A percentile compares a stretch with the other conserved stretches of the same genome.
Evolutionary conservation across 2,797 vertebrate genomes (phyloP).

Genomic region (Poeciliopsis turneri): DNA sequence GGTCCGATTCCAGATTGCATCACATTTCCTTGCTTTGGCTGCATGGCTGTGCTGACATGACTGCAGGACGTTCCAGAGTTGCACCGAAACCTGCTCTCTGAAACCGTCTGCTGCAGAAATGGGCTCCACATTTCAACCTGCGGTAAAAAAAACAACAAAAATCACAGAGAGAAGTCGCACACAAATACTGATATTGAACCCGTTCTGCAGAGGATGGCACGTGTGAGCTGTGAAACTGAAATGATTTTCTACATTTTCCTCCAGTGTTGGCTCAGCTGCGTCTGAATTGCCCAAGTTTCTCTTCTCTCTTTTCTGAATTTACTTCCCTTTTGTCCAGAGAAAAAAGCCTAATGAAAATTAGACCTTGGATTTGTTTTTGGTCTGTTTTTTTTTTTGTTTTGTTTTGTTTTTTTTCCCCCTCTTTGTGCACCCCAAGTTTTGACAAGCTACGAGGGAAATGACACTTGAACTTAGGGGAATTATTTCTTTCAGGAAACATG

Average conservation of each 20-base stretch:
- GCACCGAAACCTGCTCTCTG: neutral
- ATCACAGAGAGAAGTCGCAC: neutral
- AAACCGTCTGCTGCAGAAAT: neutral
- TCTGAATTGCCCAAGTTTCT: slow-evolving; percentile 21
- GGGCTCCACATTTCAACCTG: neutral
- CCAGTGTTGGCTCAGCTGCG: neutral
- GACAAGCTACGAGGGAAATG: neutral
- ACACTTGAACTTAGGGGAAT: neutral
- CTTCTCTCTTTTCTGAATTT: slow-evolving; percentile 27
- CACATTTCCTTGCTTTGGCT: neutral
- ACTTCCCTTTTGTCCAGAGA: neutral
- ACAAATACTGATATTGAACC: neutral
- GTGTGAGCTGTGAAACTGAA: neutral
- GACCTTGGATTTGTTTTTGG: neutral
- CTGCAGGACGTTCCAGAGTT: neutral
- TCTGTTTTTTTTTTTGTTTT: neutral
- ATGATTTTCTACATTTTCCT: neutral
- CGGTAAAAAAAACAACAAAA: neutral
- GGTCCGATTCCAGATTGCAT: neutral
- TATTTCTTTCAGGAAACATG: neutral
- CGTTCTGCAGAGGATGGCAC: neutral
- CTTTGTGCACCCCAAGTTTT: neutral
- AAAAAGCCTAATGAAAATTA: slow-evolving; percentile 1
- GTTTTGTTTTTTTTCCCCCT: no score
- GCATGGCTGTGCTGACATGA: neutral